Evolutionary conservation across 2,113 vertebrate genomes (phyloP), one percentile per base, ranked within the genome.

Genomic region (Gila orcuttii): DNA sequence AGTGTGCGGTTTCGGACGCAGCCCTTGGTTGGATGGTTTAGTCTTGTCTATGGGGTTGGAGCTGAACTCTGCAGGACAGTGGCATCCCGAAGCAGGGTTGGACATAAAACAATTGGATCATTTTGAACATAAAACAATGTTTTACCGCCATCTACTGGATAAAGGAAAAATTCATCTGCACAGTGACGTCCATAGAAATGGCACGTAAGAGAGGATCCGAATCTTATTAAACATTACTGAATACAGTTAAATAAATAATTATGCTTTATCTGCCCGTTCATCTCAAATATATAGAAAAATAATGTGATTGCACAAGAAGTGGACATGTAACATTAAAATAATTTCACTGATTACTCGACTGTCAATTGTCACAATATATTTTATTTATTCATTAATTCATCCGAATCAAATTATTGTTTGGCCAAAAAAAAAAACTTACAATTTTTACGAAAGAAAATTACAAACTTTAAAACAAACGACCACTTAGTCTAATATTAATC

Each of bases 81-180:
- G 47, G 13, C 50, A 13, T 50, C 13, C 50, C 15, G 50, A 19
- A 57, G 55, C 19, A 8, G 55, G 19, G 0, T 57, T 57, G 55
- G 55, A 57, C 19, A 8, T 25, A 13, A 23, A 28, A n/a, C 45
- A 76, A 28, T 28, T 7, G 25, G 25, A 28, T 17, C 21, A 12
- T 9, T 47, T 28, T n/a, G 55, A 13, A 66, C 19, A 71, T 17
- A 79, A 59, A 71, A 55, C 17, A n/a, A 85, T 50, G 50, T 66
- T 88, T 39, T 68, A 84, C n/a, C 62, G 64, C 89, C 87, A 85
- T 68, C 89, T 89, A 85, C 78, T 86, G 89, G 88, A 73, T 66
- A 42, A 82, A 73, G n/a, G 4, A 19, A 64, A 17, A 17, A 2
- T 47, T 28, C 21, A 62, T 52, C 9, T 55, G 13, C 50, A 74